phyloP scores from a whole-genome alignment of 2,113 vertebrate genomes.

The Coptodon rendalli region DNA sequence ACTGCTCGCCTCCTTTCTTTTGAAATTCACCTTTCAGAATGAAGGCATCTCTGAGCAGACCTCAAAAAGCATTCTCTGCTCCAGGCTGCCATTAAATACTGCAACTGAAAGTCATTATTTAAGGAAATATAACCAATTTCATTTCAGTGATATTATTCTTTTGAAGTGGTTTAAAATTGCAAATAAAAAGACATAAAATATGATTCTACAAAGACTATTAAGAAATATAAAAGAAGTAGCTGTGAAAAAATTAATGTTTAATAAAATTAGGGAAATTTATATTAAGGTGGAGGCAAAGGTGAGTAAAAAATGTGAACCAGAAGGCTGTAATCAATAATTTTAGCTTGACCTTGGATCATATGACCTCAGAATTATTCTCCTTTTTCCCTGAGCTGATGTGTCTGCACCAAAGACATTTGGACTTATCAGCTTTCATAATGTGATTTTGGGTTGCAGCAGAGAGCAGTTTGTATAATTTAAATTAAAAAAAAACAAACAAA shows the following conservation, averaged over 20 bases:
- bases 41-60: neutral
- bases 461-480: neutral
- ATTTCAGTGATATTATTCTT: neutral
- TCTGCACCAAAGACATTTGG: neutral
- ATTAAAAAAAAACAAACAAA: neutral
- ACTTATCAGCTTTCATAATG: neutral
- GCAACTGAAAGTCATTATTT: neutral
- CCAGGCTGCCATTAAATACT: neutral
- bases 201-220: neutral
- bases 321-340: neutral
- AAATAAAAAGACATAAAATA: neutral
- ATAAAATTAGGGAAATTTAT: neutral
- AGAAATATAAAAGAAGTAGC: neutral
- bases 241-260: neutral
- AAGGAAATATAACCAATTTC: neutral
- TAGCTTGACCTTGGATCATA: neutral
- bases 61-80: neutral
- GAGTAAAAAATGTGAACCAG: neutral
- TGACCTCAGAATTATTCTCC: neutral
- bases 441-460: neutral
- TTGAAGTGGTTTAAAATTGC: neutral
- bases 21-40: neutral
- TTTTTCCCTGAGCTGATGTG: neutral
- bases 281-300: neutral
- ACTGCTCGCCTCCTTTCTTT: neutral